These are phyloP conservation scores for Pristionchus entomophagus DNA, from an alignment of 2,888 invertebrate species.

Conservation along the genomic window DNA sequence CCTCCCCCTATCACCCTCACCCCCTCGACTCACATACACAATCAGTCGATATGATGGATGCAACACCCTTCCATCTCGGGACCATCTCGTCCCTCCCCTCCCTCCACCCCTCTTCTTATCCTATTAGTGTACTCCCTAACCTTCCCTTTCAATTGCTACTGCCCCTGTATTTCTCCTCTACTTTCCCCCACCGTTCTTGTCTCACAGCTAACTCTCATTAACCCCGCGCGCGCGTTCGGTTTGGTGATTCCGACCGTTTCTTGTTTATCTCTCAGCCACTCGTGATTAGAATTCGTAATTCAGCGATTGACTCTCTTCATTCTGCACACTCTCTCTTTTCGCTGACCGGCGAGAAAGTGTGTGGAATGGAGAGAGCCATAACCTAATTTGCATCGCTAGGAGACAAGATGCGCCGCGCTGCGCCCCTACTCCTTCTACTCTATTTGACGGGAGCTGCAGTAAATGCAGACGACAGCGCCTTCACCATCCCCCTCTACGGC, in stretches of 20 bases:
- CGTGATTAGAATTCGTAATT: too few relatives aligned
- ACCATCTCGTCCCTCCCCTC: conserved; percentile 10
- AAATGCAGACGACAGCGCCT: background rate
- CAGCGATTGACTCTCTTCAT: too few relatives aligned
- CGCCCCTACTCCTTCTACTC: background rate
- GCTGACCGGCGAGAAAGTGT: too few relatives aligned
- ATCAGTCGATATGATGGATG: conserved; percentile 40
- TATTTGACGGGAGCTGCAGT: background rate
- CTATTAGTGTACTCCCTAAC: conserved; percentile 23
- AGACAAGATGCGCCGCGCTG: background rate
- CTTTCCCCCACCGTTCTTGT: conserved; percentile 20
- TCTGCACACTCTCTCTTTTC: too few relatives aligned
- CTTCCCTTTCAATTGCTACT: conserved; percentile 19
- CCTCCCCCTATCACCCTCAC: conserved; percentile 12
- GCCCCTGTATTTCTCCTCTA: conserved; percentile 2
- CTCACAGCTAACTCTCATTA: conserved; percentile 15
- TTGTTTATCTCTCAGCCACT: background rate
- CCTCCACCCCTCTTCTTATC: background rate
- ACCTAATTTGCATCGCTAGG: too few relatives aligned
- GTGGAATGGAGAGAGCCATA: too few relatives aligned
- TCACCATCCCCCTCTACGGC: conserved; percentile 55
- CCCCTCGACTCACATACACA: background rate
- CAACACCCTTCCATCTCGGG: conserved; percentile 1
- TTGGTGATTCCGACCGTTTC: background rate
- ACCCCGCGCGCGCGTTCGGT: background rate